Conservation (phyloP, 2,888 invertebrate genomes). For the Leptopilina syphax region DNA sequence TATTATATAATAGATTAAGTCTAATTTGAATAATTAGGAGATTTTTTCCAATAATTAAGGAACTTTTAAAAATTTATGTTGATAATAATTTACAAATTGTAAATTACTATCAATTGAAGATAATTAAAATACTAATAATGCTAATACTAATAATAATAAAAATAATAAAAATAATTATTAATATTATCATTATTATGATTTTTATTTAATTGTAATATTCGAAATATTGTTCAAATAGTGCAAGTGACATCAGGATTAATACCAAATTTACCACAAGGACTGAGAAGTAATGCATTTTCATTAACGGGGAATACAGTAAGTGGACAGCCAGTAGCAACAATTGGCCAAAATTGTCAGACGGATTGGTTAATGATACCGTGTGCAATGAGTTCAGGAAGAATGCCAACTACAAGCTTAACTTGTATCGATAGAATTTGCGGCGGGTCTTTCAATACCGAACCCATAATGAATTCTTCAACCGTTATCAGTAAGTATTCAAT, state of each 20-base stretch:
- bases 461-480: slow-evolving; percentile 81
- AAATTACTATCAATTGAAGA: no score
- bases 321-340: slow-evolving; percentile 82
- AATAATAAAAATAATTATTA: no score
- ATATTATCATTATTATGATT: no score
- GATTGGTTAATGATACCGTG: slow-evolving; percentile 91
- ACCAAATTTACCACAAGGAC: slow-evolving; percentile 5
- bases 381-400: slow-evolving; percentile 83
- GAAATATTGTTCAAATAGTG: not conserved
- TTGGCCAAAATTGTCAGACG: slow-evolving; percentile 84
- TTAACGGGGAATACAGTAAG: slow-evolving; percentile 87
- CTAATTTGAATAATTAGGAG: no score
- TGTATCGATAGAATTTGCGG: slow-evolving; percentile 91
- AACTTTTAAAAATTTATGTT: no score
- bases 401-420: slow-evolving; percentile 79
- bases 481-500: slow-evolving; percentile 83
- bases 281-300: slow-evolving; percentile 80
- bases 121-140: no score
- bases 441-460: slow-evolving; percentile 86
- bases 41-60: no score
- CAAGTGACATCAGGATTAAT: slow-evolving; percentile 14
- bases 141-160: no score
- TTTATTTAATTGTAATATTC: no score
- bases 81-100: no score
- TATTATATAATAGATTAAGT: not conserved